phyloP scores from a whole-genome alignment of 2,113 vertebrate genomes.

The Grus americana region DNA sequence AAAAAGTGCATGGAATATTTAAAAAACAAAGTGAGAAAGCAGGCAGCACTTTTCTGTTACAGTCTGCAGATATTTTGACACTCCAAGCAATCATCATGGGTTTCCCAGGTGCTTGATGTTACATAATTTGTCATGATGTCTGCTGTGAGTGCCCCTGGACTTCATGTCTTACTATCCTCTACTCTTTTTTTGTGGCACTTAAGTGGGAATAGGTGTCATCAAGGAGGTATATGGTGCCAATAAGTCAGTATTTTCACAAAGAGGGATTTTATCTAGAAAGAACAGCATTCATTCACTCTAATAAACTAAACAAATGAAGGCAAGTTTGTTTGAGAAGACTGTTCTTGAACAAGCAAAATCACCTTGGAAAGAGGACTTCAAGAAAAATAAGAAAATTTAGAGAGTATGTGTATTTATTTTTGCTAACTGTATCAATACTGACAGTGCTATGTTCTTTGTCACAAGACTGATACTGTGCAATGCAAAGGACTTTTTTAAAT shows the following conservation, averaged over 20 bases:
- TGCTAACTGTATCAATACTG: neutral
- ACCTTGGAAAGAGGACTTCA: neutral
- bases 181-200: neutral
- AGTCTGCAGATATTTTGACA: conserved; percentile 44
- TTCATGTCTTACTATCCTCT: conserved; percentile 1
- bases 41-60: conserved; percentile 14
- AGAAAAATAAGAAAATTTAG: neutral
- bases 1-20: conserved; percentile 51
- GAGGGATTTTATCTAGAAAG: neutral
- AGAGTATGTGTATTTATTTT: neutral
- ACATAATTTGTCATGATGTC: conserved; percentile 26
- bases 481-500: neutral
- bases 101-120: conserved; percentile 36
- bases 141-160: neutral
- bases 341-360: neutral
- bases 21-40: conserved; percentile 47
- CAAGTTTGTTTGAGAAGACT: neutral
- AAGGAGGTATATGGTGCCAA: neutral
- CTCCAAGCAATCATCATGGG: neutral
- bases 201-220: neutral
- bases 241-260: neutral
- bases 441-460: neutral
- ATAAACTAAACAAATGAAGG: neutral
- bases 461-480: neutral
- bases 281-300: neutral